Percentiles rank a stretch among this genome's conserved stretches.
phyloP scores from a whole-genome alignment of 2,113 vertebrate genomes.

The Pteropus alecto region DNA sequence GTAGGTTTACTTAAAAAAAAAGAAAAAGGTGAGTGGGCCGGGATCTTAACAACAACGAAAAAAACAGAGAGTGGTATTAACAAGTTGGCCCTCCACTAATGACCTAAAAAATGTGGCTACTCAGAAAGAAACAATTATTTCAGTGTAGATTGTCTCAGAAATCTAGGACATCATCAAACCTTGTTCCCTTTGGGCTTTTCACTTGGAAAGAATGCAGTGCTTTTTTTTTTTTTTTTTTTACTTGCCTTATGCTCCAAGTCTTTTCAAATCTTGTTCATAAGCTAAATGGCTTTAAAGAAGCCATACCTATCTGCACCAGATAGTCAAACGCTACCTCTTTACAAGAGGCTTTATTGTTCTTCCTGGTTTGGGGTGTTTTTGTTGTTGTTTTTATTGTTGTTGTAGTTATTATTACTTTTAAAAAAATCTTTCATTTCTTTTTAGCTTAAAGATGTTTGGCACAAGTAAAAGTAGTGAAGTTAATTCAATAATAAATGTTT shows the following conservation, averaged over 20 bases:
- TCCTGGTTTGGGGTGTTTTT: not conserved
- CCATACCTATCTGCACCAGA: not conserved
- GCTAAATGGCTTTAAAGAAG: not conserved
- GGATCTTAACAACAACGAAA: not conserved
- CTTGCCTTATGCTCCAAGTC: constrained; percentile 1
- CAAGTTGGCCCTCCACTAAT: not conserved
- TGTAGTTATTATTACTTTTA: not conserved
- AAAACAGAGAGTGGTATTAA: not conserved
- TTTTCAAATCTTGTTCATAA: constrained; percentile 25
- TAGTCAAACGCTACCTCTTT: not conserved
- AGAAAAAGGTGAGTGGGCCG: not conserved
- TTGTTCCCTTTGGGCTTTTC: constrained; percentile 41
- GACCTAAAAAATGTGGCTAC: constrained; percentile 24
- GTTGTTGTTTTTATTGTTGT: not conserved
- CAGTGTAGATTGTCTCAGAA: constrained; percentile 24
- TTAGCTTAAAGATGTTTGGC: not conserved
- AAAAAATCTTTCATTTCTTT: not conserved
- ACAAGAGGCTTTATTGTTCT: not conserved
- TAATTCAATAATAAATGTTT: not conserved
- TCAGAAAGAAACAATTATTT: constrained; percentile 44
- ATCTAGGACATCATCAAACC: constrained; percentile 44
- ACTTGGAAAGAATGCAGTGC: not conserved
- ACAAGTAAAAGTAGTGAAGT: not conserved
- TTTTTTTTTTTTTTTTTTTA: not conserved
- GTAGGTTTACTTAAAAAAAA: not conserved